These are phyloP conservation scores for Abscondita cerata DNA, from an alignment of 2,888 invertebrate species.

Conservation along the genomic window DNA sequence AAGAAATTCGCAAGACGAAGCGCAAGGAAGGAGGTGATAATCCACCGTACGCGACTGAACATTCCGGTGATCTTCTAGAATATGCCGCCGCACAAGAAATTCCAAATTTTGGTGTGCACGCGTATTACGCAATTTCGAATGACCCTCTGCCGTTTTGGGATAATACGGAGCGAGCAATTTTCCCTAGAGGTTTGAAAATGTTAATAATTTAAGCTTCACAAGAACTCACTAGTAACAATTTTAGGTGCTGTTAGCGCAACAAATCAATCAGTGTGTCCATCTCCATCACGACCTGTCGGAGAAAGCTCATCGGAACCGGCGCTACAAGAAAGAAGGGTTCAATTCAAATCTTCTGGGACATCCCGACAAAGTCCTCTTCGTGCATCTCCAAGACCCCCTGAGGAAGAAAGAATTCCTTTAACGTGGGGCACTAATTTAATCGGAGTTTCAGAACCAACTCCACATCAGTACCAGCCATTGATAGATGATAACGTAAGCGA, in stretches of 20 bases:
- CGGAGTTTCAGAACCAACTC: slow-evolving; percentile 44
- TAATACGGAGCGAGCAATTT: slow-evolving; percentile 50
- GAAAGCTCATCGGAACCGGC: background rate
- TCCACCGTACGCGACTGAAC: slow-evolving; percentile 53
- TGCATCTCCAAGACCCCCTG: background rate
- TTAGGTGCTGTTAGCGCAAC: slow-evolving; percentile 11
- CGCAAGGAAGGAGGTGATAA: slow-evolving; percentile 45
- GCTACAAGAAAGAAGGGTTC: background rate
- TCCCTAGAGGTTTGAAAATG: slow-evolving; percentile 49
- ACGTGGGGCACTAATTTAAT: slow-evolving; percentile 57
- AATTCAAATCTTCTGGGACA: background rate
- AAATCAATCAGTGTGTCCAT: background rate
- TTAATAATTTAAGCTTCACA: too few species aligned
- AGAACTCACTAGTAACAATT: too few species aligned
- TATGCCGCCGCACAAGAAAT: slow-evolving; percentile 61
- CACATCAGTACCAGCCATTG: background rate
- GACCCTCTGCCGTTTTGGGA: slow-evolving; percentile 59
- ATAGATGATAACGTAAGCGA: too few species aligned
- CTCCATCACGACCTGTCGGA: background rate
- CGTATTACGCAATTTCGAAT: slow-evolving; percentile 60
- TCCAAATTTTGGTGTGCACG: slow-evolving; percentile 61
- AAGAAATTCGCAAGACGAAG: slow-evolving; percentile 40
- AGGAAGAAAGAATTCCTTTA: slow-evolving; percentile 48
- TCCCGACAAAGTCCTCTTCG: too few species aligned
- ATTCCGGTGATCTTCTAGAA: slow-evolving; percentile 57